These are phyloP conservation scores for Drosophila punjabiensis DNA, from an alignment of 1,140 invertebrate genomes.

Conservation along the genomic window DNA sequence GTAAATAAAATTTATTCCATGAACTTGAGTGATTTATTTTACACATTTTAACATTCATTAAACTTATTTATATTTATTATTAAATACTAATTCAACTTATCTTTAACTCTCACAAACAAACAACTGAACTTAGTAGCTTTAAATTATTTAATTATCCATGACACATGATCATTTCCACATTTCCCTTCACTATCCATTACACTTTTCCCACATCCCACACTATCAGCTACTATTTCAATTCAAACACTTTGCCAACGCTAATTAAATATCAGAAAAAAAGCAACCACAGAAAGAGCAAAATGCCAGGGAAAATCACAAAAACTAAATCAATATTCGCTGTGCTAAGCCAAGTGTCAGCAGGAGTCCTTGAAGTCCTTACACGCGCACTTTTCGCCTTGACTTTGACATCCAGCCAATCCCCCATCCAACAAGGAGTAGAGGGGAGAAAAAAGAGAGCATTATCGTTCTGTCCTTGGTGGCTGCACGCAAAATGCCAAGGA, in stretches of 20 bases:
- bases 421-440: conserved; percentile 7
- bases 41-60: neutral
- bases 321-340: conserved; percentile 75
- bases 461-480: conserved; percentile 68
- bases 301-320: conserved; percentile 39
- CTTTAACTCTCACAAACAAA: neutral
- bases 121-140: too few relatives aligned
- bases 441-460: conserved; percentile 41
- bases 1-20: too few relatives aligned
- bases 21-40: neutral
- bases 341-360: conserved; percentile 46
- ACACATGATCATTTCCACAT: conserved; percentile 1
- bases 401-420: conserved; percentile 67
- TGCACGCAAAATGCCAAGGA: conserved; percentile 76
- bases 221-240: conserved; percentile 45
- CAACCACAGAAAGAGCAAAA: neutral
- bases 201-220: conserved; percentile 2
- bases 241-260: conserved; percentile 64
- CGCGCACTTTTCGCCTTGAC: conserved; percentile 72
- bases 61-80: neutral
- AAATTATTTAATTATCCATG: neutral
- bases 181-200: conserved; percentile 3
- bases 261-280: conserved; percentile 61
- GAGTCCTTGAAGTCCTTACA: conserved; percentile 71
- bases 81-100: neutral